These are phyloP conservation scores for Esperia sulphurella DNA, from an alignment of 2,888 invertebrate species.

Conservation along the genomic window DNA sequence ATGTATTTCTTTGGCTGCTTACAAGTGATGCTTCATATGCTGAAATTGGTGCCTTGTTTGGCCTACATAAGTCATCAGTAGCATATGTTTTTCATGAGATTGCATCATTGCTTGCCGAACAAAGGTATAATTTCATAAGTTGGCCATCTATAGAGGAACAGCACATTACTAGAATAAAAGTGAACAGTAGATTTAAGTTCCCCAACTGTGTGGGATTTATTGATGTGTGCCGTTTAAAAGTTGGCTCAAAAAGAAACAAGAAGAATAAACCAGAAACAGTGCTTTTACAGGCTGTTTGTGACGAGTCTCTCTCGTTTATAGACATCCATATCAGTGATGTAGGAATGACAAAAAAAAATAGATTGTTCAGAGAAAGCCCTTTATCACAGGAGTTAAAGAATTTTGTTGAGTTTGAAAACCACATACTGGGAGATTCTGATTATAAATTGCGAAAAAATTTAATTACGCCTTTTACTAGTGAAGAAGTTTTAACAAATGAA, in stretches of 20 bases:
- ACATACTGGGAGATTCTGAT: conserved; percentile 60
- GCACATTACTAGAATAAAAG: conserved; percentile 62
- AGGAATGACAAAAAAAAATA: conserved; percentile 53
- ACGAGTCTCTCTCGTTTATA: conserved; percentile 60
- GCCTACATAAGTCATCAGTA: conserved; percentile 59
- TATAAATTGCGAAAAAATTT: conserved; percentile 60
- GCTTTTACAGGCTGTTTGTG: conserved; percentile 68
- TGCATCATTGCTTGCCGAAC: conserved; percentile 46
- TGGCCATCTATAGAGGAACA: conserved; percentile 69
- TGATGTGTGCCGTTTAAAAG: conserved; percentile 58
- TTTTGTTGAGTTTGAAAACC: conserved; percentile 63
- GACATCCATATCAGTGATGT: conserved; percentile 57
- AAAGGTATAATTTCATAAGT: conserved; percentile 51
- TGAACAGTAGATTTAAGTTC: conserved; percentile 58
- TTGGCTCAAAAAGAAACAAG: conserved; percentile 48
- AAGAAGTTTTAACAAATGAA: conserved; percentile 61
- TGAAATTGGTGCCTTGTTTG: conserved; percentile 58
- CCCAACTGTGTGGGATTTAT: conserved; percentile 72
- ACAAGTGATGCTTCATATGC: conserved; percentile 56
- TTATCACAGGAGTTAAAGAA: conserved; percentile 52
- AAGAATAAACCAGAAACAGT: conserved; percentile 43
- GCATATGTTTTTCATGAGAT: conserved; percentile 63
- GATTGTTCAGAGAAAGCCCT: conserved; percentile 56
- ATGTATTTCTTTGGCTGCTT: conserved; percentile 60
- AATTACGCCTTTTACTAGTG: conserved; percentile 62